Base-by-base conservation (phyloP, 1,140 invertebrate species). In the Drosophila burlai region DNA sequence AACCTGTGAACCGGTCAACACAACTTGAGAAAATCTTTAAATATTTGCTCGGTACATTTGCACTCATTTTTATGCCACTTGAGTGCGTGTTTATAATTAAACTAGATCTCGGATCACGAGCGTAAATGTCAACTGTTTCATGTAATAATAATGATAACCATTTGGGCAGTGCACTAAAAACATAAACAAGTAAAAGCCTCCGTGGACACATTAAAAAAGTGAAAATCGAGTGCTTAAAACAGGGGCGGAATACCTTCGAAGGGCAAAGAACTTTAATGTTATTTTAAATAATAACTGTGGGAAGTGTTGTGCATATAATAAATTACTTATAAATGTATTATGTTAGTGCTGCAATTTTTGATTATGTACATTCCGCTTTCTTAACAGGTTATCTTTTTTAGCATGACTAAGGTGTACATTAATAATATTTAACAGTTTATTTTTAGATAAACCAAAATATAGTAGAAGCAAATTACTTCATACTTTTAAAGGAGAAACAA, bases 181-280 rank as follows among this genome's bases (percentile, higher is more conserved):
- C 36, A 54, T 66, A 46, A 79, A 40, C 55, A 78, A 65, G 64
- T 82, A 77, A 79, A 76, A 68, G 57, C 65, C 83, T 52, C 73
- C 49, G 67, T 76, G 61, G 43, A 57, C 49, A 76, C 82, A 81
- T 81, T 81, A 77, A 89, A 89, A 85, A 90, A 90, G 85, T 90
- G 85, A 90, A 90, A 90, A 72, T 85, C 59, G 34, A 74, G 65
- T 80, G 49, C 57, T 71, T 18, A 59, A 59, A 62, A 72, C 76
- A 71, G 55, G 43, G 31, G 18, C 65, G 65, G 52, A 71, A 24
- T 73, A 2, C 5, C 29, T 16, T 11, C 18, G 7, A n/a, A 54
- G 46, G 40, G 31, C 24, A 18, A 71, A 54, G 29, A 34, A 77
- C 24, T 24, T 50, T 24, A 29, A 46, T 54, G 54, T 36, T 42